A percentile compares a stretch with the other conserved stretches of the same genome.
Conservation (phyloP, 2,888 invertebrate species). For the Mimumesa dahlbomi region DNA sequence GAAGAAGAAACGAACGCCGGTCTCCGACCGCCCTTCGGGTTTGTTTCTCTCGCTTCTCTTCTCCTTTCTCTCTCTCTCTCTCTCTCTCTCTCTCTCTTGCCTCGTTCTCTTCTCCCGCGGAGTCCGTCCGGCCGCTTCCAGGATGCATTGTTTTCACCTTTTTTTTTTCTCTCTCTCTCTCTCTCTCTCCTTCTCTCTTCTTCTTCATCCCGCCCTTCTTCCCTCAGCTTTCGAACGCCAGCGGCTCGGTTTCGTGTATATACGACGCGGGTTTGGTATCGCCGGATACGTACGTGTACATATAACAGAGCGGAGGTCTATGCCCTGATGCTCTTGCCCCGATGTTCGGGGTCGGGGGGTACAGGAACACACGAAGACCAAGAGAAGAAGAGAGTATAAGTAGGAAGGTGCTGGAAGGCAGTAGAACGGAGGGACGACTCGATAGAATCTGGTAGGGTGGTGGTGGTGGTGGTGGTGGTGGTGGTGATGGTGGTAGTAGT, state of each 20-base stretch:
- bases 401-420: constrained; percentile 2
- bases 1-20: constrained; percentile 32
- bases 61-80: neutral
- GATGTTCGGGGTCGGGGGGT: constrained; percentile 41
- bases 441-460: constrained; percentile 46
- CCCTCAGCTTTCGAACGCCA: constrained; percentile 54
- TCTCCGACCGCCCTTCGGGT: constrained; percentile 25
- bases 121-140: constrained; percentile 58
- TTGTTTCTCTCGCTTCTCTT: neutral
- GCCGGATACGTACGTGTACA: constrained; percentile 59
- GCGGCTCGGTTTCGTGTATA: constrained; percentile 63
- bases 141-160: constrained; percentile 62
- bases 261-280: constrained; percentile 55
- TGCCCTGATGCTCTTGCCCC: constrained; percentile 70
- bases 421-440: constrained; percentile 48
- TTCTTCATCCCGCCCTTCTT: constrained; percentile 30
- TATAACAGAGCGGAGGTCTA: constrained; percentile 70
- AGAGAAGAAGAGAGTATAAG: constrained; percentile 12
- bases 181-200: constrained; percentile 50
- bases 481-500: no score
- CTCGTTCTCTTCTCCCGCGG: constrained; percentile 23
- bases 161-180: constrained; percentile 33
- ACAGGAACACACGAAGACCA: constrained; percentile 39
- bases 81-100: neutral
- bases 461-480: constrained; percentile 20